phyloP scores from a whole-genome alignment of 2,113 vertebrate species.

The Gymnogyps californianus region DNA sequence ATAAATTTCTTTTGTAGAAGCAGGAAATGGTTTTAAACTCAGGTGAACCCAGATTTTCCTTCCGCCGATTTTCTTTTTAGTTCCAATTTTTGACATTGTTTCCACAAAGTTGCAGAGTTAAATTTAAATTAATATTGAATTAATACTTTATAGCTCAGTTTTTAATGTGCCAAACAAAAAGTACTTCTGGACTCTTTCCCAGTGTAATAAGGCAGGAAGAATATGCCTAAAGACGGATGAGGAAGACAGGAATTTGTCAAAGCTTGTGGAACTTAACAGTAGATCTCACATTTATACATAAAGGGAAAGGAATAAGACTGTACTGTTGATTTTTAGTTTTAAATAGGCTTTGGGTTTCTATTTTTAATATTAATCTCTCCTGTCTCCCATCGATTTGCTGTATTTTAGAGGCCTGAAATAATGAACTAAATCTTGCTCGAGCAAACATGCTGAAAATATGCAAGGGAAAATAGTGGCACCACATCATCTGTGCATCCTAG shows the following conservation, averaged over 20 bases:
- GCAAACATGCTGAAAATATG: not conserved
- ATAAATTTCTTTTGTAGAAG: not conserved
- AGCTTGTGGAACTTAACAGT: not conserved
- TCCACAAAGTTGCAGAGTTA: not conserved
- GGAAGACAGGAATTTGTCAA: not conserved
- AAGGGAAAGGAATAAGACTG: not conserved
- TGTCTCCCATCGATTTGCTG: not conserved
- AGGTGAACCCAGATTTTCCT: not conserved
- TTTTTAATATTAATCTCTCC: not conserved
- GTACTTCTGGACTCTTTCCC: slow-evolving; percentile 1
- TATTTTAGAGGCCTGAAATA: not conserved
- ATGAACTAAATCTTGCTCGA: not conserved
- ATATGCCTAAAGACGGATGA: not conserved
- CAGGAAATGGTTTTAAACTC: not conserved
- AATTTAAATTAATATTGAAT: slow-evolving; percentile 17
- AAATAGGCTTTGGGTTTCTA: not conserved
- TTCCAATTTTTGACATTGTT: not conserved
- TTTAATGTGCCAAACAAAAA: slow-evolving; percentile 32
- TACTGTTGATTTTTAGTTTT: not conserved
- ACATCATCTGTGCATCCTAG: not conserved
- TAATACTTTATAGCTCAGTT: slow-evolving; percentile 38
- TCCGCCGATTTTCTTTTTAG: not conserved
- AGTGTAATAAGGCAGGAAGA: not conserved
- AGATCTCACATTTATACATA: not conserved
- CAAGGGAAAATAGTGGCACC: not conserved